A percentile compares a stretch with the other conserved stretches of the same genome.
phyloP scores from a whole-genome alignment of 2,797 vertebrate species.

The Sebastolobus altivelis region DNA sequence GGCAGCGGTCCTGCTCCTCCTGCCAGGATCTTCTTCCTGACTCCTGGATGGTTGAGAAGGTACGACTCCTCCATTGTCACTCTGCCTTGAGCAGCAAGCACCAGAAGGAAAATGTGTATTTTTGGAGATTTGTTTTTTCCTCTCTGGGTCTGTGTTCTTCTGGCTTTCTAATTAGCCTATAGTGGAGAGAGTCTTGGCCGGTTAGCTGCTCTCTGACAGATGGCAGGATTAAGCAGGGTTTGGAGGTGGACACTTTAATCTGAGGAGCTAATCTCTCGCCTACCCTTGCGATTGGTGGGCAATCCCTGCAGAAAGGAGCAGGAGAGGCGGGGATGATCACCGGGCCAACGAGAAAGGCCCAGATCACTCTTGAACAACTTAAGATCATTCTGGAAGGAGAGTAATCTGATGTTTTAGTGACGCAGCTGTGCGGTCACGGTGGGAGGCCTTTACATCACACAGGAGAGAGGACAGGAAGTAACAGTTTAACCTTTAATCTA shows the following conservation, averaged over 20 bases:
- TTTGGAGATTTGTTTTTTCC: slow-evolving; percentile 25
- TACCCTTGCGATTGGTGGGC: slow-evolving; percentile 68
- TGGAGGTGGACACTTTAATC: slow-evolving; percentile 85
- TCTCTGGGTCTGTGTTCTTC: slow-evolving; percentile 45
- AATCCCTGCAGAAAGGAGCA: slow-evolving; percentile 66
- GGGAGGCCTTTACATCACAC: background rate
- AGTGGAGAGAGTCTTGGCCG: slow-evolving; percentile 66
- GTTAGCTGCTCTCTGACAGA: slow-evolving; percentile 87
- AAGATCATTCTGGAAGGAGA: slow-evolving; percentile 74
- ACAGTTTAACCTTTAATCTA: background rate
- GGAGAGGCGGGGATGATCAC: slow-evolving; percentile 55
- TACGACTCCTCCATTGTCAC: slow-evolving; percentile 87
- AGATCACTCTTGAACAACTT: slow-evolving; percentile 43
- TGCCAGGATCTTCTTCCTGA: slow-evolving; percentile 90
- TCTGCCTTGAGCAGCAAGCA: background rate
- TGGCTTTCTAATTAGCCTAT: slow-evolving; percentile 75
- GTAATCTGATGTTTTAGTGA: slow-evolving; percentile 37
- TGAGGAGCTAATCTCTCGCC: slow-evolving; percentile 81
- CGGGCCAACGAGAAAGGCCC: slow-evolving; percentile 37
- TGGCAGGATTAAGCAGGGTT: slow-evolving; percentile 86
- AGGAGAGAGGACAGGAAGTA: background rate
- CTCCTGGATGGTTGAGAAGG: slow-evolving; percentile 87
- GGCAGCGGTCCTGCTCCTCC: slow-evolving; percentile 88
- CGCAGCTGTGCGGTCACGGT: background rate
- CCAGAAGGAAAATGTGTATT: slow-evolving; percentile 28